Evolutionary conservation across 2,888 invertebrate genomes (phyloP).

Genomic region (Carterocephalus palaemon): DNA sequence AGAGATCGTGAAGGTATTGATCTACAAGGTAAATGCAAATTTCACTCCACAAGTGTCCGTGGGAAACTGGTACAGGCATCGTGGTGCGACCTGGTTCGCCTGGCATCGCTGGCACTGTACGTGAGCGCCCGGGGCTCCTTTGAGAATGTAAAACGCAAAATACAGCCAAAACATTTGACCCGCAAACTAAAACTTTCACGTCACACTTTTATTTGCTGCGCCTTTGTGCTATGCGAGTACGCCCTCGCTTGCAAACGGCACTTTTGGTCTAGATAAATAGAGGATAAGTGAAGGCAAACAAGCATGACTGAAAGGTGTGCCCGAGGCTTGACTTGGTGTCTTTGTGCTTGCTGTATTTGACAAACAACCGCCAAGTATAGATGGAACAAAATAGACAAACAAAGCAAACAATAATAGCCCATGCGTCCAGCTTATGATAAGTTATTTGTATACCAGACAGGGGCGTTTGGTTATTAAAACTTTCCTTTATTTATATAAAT

Average conservation of each 20-base stretch:
- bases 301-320: too few relatives aligned
- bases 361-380: too few relatives aligned
- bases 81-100: conserved; percentile 56
- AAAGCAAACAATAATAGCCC: too few relatives aligned
- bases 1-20: too few relatives aligned
- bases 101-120: conserved; percentile 40
- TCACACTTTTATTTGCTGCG: conserved; percentile 7
- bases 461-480: too few relatives aligned
- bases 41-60: conserved; percentile 28
- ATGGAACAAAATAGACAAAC: too few relatives aligned
- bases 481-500: too few relatives aligned
- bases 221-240: not conserved
- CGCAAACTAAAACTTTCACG: conserved; percentile 19
- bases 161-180: conserved; percentile 21
- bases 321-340: too few relatives aligned
- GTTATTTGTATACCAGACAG: too few relatives aligned
- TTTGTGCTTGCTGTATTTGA: too few relatives aligned
- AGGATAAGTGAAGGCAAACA: not conserved
- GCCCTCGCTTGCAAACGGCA: conserved; percentile 3
- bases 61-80: conserved; percentile 38
- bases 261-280: conserved; percentile 4
- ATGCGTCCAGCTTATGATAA: too few relatives aligned
- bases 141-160: conserved; percentile 9
- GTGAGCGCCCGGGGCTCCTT: conserved; percentile 11
- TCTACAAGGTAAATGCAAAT: conserved; percentile 17